Evolutionary conservation across 2,113 vertebrate species (phyloP).

Genomic region (Lepus timidus): DNA sequence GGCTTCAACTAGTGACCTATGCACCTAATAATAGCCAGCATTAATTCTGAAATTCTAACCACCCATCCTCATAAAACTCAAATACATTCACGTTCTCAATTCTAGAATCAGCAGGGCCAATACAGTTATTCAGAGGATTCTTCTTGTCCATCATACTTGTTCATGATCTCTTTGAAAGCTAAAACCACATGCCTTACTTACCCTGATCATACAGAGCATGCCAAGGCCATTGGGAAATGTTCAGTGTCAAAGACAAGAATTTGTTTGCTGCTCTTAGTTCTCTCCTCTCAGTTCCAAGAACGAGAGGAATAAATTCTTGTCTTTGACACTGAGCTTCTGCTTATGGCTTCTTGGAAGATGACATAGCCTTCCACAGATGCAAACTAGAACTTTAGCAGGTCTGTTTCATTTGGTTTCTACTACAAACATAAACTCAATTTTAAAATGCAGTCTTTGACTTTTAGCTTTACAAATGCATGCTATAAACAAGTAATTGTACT

Average conservation of each 20-base stretch:
- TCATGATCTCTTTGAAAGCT: neutral
- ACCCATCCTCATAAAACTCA: neutral
- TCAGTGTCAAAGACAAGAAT: neutral
- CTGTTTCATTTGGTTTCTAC: neutral
- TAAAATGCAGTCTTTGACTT: neutral
- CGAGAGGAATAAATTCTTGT: neutral
- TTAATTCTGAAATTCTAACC: conserved; percentile 20
- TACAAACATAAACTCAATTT: neutral
- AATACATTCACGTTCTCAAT: conserved; percentile 30
- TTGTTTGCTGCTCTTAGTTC: neutral
- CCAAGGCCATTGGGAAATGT: neutral
- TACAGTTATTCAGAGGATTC: neutral
- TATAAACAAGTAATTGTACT: neutral
- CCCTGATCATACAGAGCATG: neutral
- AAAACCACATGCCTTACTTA: neutral
- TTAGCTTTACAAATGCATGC: neutral
- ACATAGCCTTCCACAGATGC: neutral
- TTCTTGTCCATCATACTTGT: neutral
- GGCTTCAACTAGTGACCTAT: neutral
- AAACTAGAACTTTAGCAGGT: neutral
- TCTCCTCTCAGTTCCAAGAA: neutral
- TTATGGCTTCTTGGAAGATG: neutral
- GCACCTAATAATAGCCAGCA: neutral
- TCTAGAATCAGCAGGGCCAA: neutral
- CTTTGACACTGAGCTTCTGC: neutral